phyloP scores from a whole-genome alignment of 2,113 vertebrate genomes.

The Salvator merianae region DNA sequence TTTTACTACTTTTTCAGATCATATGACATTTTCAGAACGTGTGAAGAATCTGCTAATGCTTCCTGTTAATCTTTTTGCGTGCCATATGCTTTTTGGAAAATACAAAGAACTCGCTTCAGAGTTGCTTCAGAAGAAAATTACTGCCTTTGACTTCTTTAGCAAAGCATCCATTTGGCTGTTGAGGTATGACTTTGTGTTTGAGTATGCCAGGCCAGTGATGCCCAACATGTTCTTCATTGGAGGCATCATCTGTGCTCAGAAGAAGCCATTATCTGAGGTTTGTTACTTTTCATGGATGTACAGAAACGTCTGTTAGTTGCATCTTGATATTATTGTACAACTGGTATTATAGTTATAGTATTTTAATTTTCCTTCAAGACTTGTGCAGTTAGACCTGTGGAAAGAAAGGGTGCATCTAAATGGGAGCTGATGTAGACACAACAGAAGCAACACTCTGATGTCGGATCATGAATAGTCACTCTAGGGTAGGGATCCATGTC shows the following conservation, averaged over 20 bases:
- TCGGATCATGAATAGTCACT: too few relatives aligned
- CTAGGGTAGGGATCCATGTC: too few relatives aligned
- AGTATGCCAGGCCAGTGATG: constrained; percentile 84
- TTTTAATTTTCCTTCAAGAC: too few relatives aligned
- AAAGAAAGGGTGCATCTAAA: too few relatives aligned
- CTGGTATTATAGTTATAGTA: too few relatives aligned
- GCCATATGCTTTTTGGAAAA: constrained; percentile 41
- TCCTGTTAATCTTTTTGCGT: constrained; percentile 42
- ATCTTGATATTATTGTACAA: too few relatives aligned
- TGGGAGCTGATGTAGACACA: too few relatives aligned
- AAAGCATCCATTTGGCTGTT: constrained; percentile 81
- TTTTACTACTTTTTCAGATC: constrained; percentile 57
- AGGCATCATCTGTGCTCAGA: constrained; percentile 64
- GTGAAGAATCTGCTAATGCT: constrained; percentile 75
- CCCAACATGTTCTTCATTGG: constrained; percentile 81
- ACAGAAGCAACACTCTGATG: too few relatives aligned
- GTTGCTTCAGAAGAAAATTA: constrained; percentile 70
- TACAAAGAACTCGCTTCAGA: constrained; percentile 70
- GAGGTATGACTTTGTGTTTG: constrained; percentile 83
- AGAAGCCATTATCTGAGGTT: constrained; percentile 52
- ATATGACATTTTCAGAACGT: constrained; percentile 81
- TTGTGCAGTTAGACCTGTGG: too few relatives aligned
- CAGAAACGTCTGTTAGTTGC: too few relatives aligned
- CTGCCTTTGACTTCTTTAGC: constrained; percentile 73
- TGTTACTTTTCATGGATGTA: neutral